Evolutionary conservation across 2,888 invertebrate species (phyloP).

Genomic region (Colostygia pectinataria): DNA sequence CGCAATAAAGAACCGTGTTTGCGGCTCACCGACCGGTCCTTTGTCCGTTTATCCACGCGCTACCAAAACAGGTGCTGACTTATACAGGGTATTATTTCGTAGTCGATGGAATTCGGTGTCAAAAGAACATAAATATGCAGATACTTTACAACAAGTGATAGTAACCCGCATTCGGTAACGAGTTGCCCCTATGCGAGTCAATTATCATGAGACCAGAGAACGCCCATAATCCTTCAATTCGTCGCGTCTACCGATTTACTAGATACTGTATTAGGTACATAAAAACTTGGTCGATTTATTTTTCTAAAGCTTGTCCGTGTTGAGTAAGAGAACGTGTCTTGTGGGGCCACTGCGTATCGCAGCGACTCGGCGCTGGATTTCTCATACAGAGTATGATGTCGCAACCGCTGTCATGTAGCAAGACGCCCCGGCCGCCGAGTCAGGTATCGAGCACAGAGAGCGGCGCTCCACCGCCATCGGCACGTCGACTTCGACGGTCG

Average conservation of each 20-base stretch:
- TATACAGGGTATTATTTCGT: conserved; percentile 50
- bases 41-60: conserved; percentile 58
- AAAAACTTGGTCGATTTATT: conserved; percentile 41
- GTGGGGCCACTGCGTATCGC: conserved; percentile 73
- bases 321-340: conserved; percentile 79
- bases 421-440: conserved; percentile 58
- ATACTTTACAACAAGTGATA: conserved; percentile 43
- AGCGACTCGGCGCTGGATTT: conserved; percentile 61
- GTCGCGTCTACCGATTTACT: conserved; percentile 34
- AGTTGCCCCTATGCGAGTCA: conserved; percentile 63
- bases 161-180: conserved; percentile 63
- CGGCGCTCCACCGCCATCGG: conserved; percentile 49
- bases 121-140: conserved; percentile 35
- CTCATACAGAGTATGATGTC: conserved; percentile 66
- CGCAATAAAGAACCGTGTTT: conserved; percentile 60
- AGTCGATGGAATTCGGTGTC: conserved; percentile 38
- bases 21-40: conserved; percentile 50
- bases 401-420: conserved; percentile 65
- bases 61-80: conserved; percentile 57
- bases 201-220: conserved; percentile 55
- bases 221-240: conserved; percentile 50
- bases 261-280: conserved; percentile 9
- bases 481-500: conserved; percentile 30
- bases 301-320: conserved; percentile 47
- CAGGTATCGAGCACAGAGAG: conserved; percentile 64